Evolutionary conservation across 2,888 invertebrate genomes (phyloP), one percentile per base, ranked within the genome.

Genomic region (Luperina testacea): DNA sequence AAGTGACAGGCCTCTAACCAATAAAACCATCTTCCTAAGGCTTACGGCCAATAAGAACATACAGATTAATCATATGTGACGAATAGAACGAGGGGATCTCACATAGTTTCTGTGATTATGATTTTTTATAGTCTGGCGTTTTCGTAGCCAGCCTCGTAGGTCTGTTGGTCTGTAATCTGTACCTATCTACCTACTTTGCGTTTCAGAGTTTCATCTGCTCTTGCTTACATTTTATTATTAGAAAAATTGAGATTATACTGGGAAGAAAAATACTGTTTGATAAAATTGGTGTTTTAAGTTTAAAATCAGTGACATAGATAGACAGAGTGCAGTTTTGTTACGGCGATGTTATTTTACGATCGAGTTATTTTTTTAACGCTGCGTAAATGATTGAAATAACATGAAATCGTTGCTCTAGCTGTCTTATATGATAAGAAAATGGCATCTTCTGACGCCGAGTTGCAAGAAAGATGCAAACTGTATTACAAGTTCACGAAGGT

Each of bases 401-500:
- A 80, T 80, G 77, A 82, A 81, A 74, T 76, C 78, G 57, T 77
- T 72, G 74, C 73, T 75, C 72, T 84, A 82, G 71, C 72, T 75
- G 61, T 81, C 72, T 27, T 78, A 74, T 72, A 74, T 75, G 71
- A 77, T 75, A 80, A 75, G 74, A 94, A 82, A 90, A 95, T 95
- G 95, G 94, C 94, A 90, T 91, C 93, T 78, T 84, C 92, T 59
- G 92, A 90, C 88, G 81, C 90, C 65, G 95, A 95, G 71, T 86
- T 92, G 64, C 94, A 98, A 91, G 98, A 98, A 87, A 98, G 97
- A 92, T 98, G 98, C 91, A 99, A 99, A 92, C 96, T 99, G 93
- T 99, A 99, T 91, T 98, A 99, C 91, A 99, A 98, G 95, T 99
- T 99, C 94, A 98, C 98, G 1, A 99, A 98, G 96, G 98, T 98